Evolutionary conservation across 2,888 invertebrate genomes (phyloP).

Genomic region (Sphinx pinastri): DNA sequence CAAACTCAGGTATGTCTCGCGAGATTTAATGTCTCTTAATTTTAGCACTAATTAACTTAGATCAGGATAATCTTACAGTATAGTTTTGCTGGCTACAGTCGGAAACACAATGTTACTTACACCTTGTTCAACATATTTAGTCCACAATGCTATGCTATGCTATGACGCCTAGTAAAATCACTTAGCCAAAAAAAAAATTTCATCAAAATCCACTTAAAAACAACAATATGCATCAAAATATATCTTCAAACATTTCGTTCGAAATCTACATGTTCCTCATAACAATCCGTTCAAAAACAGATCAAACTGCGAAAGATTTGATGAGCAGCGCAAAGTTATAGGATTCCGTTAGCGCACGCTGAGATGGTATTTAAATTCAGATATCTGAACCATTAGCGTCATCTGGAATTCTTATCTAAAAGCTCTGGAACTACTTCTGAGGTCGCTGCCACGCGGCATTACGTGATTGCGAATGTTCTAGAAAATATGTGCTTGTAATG

Average conservation of each 20-base stretch:
- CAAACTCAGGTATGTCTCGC: no score
- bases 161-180: no score
- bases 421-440: slow-evolving; percentile 18
- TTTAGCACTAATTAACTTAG: no score
- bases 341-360: neutral
- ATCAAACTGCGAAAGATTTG: slow-evolving; percentile 3
- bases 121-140: no score
- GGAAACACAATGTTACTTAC: no score
- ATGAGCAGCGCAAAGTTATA: neutral
- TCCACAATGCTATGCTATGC: no score
- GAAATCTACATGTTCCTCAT: neutral
- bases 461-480: neutral
- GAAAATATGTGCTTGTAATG: neutral
- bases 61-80: no score
- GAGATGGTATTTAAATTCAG: slow-evolving; percentile 10
- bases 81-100: no score
- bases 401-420: slow-evolving; percentile 19
- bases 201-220: no score
- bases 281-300: slow-evolving; percentile 8
- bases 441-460: slow-evolving; percentile 1
- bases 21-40: no score
- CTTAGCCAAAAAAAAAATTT: no score
- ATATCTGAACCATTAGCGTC: slow-evolving; percentile 22
- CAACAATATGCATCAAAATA: no score
- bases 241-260: neutral